phyloP scores from a whole-genome alignment of 2,888 invertebrate species.

The Empis livida region DNA sequence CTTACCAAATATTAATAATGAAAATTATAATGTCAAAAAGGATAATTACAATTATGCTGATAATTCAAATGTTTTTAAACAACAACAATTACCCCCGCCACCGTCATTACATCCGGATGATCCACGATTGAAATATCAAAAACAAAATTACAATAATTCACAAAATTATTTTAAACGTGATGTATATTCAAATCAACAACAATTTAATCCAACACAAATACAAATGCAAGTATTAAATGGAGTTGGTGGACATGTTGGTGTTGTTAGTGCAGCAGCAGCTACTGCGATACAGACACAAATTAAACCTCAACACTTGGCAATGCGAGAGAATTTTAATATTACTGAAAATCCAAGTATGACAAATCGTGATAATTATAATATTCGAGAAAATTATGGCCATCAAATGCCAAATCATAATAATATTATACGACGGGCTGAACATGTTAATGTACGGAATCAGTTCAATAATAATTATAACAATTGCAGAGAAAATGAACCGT shows the following conservation, averaged over 20 bases:
- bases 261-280: conserved; percentile 33
- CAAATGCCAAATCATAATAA: conserved; percentile 23
- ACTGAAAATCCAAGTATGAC: conserved; percentile 33
- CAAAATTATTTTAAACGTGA: conserved; percentile 2
- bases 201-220: background rate
- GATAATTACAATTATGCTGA: conserved; percentile 22
- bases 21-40: conserved; percentile 31
- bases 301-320: conserved; percentile 10
- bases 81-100: conserved; percentile 7
- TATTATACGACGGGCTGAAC: conserved; percentile 17
- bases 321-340: conserved; percentile 35
- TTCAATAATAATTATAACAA: conserved; percentile 28
- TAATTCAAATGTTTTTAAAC: background rate
- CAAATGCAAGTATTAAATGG: background rate
- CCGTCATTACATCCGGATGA: background rate
- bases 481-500: conserved; percentile 35
- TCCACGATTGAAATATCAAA: background rate
- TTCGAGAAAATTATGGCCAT: conserved; percentile 22
- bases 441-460: conserved; percentile 19
- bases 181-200: background rate
- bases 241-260: background rate
- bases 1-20: conserved; percentile 27
- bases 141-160: conserved; percentile 3
- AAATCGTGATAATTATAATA: conserved; percentile 24
- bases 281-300: conserved; percentile 19